Evolutionary conservation across 2,113 vertebrate species (phyloP), one percentile per base, ranked within the genome.

Genomic region (Regulus satrapa): DNA sequence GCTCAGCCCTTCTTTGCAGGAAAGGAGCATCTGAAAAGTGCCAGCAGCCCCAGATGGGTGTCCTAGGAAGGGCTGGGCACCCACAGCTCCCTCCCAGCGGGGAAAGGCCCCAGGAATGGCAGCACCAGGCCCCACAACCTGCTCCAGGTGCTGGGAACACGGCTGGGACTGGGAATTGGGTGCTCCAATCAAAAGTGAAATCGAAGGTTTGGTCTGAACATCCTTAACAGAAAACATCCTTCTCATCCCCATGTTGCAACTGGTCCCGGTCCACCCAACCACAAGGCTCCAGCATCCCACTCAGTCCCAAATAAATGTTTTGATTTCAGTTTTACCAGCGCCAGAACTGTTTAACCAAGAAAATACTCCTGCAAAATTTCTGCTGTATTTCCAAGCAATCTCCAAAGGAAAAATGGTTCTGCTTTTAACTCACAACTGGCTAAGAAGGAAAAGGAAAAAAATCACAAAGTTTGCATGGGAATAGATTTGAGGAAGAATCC

Each of bases 11-110:
- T 64, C 9, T 52, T 23, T 1, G 8, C 10, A 23, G 6, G 20
- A 54, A 71, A 8, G 1, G 1, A 17, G 3, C 0, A 25, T 12
- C 61, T 45, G 86, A 6, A 32, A 58, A 14, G 4, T 4, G 14
- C 3, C 67, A 16, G 2, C 10, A 10, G 19, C 8, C 19, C 40
- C 73, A 43, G 83, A 23, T 10, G 61, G 76, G 3, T 4, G 11
- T 46, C 72, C 5, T 43, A 76, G 61, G 6, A 38, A n/a, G 58
- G 68, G 49, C 75, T 2, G 32, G 41, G 86, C 2, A 19, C 58
- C 14, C 11, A 1, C 51, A 12, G 66, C 5, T 55, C 68, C 23
- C 52, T 2, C 13, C 6, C 75, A 6, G 2, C 5, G 18, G 26
- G 2, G 48, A 36, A 43, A 36, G 0, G 14, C 48, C 59, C 2